phyloP scores from a whole-genome alignment of 2,797 vertebrate species.

The Rhynchotus rufescens region DNA sequence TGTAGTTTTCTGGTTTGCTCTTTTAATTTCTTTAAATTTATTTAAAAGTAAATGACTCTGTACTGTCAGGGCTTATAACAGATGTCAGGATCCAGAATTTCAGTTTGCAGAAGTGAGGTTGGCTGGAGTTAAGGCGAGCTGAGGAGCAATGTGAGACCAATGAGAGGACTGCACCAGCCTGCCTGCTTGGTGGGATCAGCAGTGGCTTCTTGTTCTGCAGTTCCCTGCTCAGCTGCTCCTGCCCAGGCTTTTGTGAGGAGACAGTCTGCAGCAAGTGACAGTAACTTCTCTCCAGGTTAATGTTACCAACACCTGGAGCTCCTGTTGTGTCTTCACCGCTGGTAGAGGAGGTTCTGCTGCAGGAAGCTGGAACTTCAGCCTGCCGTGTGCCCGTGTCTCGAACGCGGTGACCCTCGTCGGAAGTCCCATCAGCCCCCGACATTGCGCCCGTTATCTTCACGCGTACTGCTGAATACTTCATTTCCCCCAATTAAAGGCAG shows the following conservation, averaged over 20 bases:
- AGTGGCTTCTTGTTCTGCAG: background rate
- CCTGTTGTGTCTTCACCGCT: background rate
- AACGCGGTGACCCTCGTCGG: rapidly evolving
- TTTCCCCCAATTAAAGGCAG: background rate
- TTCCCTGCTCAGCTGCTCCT: background rate
- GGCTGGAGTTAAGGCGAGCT: too few relatives aligned
- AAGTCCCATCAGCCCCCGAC: background rate
- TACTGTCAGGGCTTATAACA: background rate
- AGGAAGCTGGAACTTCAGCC: too few relatives aligned
- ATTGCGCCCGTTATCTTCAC: background rate
- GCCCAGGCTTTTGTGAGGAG: background rate
- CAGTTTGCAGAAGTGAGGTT: background rate
- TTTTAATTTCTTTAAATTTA: background rate
- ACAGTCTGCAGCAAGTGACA: background rate
- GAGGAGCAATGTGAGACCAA: background rate
- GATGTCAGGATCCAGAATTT: background rate
- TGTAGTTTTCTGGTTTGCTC: background rate
- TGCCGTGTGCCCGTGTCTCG: rapidly evolving
- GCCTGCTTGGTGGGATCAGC: background rate
- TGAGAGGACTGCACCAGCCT: background rate
- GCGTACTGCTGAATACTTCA: background rate
- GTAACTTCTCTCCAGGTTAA: background rate
- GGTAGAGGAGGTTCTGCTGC: background rate
- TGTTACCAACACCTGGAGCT: background rate
- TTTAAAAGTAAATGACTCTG: background rate